Base-by-base conservation (phyloP, 2,113 vertebrate species). In the Macquaria australasica region DNA sequence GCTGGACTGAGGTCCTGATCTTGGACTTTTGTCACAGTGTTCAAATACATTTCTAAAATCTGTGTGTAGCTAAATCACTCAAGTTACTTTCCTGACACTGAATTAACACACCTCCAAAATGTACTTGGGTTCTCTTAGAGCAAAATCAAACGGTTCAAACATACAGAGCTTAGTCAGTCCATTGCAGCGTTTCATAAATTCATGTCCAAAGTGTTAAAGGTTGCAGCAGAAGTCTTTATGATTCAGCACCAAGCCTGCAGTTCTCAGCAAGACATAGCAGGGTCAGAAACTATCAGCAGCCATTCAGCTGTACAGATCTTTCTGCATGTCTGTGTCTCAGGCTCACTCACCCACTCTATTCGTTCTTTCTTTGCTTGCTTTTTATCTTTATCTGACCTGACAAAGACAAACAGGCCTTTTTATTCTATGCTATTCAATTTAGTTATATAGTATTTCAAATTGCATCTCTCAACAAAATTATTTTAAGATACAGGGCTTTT, bases 241-340 rank as follows among this genome's bases (percentile, higher is more conserved):
- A 86, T 90, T 82, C 82, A 80, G 71, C 64, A 81, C 68, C 45
- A 73, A 83, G 59, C 63, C 70, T 64, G 23, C 62, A 67, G 67
- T 68, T 74, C 73, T 80, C 84, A 82, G 88, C 73, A 45, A 73
- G 83, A 89, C 62, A 68, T 12, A 48, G 53, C 50, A 64, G 60
- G 69, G 71, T 83, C 79, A 80, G 39, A 79, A 58, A 82, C 59
- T 16, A 64, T 75, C 74, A 76, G 43, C 28, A 37, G 70, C 31
- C 78, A 60, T 79, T 81, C 66, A 83, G 41, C 21, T 64, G 20
- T 39, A 55, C 43, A 85, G 59, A 79, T 89, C 73, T 69, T 31
- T 81, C 31, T 66, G 10, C 18, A 59, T 62, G 53, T 79, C 66
- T 78, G 31, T 53, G 51, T 83, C 59, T 79, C 50, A 67, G 53